phyloP scores from a whole-genome alignment of 2,888 invertebrate species.

The Acleris laterana region DNA sequence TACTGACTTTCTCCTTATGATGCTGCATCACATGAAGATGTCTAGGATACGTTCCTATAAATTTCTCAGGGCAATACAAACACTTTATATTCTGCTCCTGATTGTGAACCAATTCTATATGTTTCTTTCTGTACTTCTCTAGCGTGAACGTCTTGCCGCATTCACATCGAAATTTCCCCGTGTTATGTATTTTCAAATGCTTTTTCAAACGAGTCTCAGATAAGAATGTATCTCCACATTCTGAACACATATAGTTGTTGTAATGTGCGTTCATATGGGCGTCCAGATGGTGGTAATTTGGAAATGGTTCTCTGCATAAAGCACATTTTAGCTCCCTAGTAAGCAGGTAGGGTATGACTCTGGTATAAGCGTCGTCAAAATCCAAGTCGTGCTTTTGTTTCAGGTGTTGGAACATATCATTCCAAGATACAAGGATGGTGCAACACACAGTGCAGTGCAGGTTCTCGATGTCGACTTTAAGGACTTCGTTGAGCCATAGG shows the following conservation, averaged over 20 bases:
- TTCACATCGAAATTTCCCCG: constrained; percentile 67
- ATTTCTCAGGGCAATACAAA: constrained; percentile 54
- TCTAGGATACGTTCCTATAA: constrained; percentile 46
- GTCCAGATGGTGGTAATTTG: constrained; percentile 56
- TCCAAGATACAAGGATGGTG: constrained; percentile 51
- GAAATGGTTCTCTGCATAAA: constrained; percentile 52
- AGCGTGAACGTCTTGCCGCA: constrained; percentile 75
- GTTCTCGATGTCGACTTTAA: constrained; percentile 61
- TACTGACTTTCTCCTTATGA: constrained; percentile 56
- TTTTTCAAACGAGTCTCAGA: constrained; percentile 51
- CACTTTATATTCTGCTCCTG: constrained; percentile 52
- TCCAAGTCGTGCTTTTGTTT: constrained; percentile 48
- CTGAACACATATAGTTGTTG: constrained; percentile 62
- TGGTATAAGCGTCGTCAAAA: constrained; percentile 55
- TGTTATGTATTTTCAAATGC: constrained; percentile 70
- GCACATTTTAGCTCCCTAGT: constrained; percentile 50
- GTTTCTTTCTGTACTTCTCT: constrained; percentile 58
- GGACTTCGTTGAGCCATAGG: constrained; percentile 56
- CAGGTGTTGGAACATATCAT: constrained; percentile 61
- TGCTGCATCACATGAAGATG: constrained; percentile 53
- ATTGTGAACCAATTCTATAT: constrained; percentile 54
- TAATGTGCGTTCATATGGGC: constrained; percentile 70
- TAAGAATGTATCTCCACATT: constrained; percentile 65
- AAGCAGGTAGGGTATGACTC: constrained; percentile 58
- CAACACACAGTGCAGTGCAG: constrained; percentile 57